Conservation (phyloP, 1,140 invertebrate genomes). For the Tyrophagus putrescentiae region DNA sequence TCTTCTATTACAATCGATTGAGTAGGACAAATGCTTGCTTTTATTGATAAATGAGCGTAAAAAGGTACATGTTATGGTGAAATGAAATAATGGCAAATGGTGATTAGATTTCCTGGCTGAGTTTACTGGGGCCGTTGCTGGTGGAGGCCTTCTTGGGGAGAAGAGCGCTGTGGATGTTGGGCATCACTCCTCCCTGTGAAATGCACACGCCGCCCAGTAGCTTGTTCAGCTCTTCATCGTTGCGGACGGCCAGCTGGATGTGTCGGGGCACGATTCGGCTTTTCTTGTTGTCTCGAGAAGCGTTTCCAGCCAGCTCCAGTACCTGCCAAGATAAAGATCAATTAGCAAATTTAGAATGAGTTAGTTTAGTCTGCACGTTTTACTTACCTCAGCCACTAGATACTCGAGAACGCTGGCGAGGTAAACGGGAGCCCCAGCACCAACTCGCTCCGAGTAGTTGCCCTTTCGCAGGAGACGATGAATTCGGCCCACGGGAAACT, state of each 20-base stretch:
- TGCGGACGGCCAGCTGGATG: slow-evolving; percentile 60
- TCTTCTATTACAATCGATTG: background rate
- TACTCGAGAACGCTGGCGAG: slow-evolving; percentile 42
- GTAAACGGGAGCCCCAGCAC: slow-evolving; percentile 42
- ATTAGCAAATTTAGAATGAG: too few relatives aligned
- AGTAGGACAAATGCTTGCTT: too few relatives aligned
- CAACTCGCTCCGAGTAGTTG: slow-evolving; percentile 38
- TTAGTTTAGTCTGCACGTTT: too few relatives aligned
- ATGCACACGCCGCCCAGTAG: slow-evolving; percentile 63
- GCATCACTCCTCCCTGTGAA: slow-evolving; percentile 64
- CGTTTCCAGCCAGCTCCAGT: slow-evolving; percentile 50
- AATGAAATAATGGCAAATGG: background rate
- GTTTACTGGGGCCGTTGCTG: background rate
- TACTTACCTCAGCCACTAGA: slow-evolving; percentile 46
- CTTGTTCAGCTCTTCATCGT: slow-evolving; percentile 69
- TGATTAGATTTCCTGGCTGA: background rate
- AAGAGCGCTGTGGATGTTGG: slow-evolving; percentile 56
- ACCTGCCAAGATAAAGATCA: too few relatives aligned
- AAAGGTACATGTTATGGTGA: background rate
- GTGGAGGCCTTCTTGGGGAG: slow-evolving; percentile 48
- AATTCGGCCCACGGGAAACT: slow-evolving; percentile 52
- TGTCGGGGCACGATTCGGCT: slow-evolving; percentile 62
- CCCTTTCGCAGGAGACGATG: slow-evolving; percentile 51
- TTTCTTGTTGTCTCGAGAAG: slow-evolving; percentile 47
- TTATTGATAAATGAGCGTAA: background rate